Percentiles rank a stretch among this genome's conserved stretches.
phyloP scores from a whole-genome alignment of 2,113 vertebrate genomes.

The Nothobranchius furzeri region DNA sequence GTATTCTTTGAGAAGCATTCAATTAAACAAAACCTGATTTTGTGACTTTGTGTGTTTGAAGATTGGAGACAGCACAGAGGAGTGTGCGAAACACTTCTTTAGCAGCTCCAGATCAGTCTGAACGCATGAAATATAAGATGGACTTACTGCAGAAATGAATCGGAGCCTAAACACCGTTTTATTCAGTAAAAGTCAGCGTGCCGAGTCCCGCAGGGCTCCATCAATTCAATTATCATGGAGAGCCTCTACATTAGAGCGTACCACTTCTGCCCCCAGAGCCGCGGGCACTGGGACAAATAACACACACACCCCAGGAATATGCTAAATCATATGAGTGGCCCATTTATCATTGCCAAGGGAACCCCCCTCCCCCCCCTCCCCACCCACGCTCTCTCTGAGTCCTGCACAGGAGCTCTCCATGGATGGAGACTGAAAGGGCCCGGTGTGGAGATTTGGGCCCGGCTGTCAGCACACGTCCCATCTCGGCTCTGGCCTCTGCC shows the following conservation, averaged over 20 bases:
- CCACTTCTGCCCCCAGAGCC: constrained; percentile 40
- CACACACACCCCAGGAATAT: constrained; percentile 67
- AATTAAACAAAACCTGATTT: too few species aligned
- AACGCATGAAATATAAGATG: neutral
- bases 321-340: constrained; percentile 58
- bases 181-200: constrained; percentile 20
- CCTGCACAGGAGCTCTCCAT: constrained; percentile 16
- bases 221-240: constrained; percentile 71
- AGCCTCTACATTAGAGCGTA: constrained; percentile 44
- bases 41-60: neutral
- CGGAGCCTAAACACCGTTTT: constrained; percentile 25
- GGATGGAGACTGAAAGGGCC: constrained; percentile 23
- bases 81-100: neutral
- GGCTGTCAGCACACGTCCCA: constrained; percentile 59
- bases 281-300: constrained; percentile 47
- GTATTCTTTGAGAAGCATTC: too few species aligned
- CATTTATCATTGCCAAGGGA: constrained; percentile 73
- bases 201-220: constrained; percentile 51
- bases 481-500: constrained; percentile 45
- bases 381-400: constrained; percentile 38
- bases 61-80: neutral
- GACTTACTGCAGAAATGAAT: neutral
- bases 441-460: constrained; percentile 58
- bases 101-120: neutral
- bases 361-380: constrained; percentile 16